Evolutionary conservation across 1,140 invertebrate genomes (phyloP), one percentile per base, ranked within the genome.

Genomic region (Reticulitermes speratus): DNA sequence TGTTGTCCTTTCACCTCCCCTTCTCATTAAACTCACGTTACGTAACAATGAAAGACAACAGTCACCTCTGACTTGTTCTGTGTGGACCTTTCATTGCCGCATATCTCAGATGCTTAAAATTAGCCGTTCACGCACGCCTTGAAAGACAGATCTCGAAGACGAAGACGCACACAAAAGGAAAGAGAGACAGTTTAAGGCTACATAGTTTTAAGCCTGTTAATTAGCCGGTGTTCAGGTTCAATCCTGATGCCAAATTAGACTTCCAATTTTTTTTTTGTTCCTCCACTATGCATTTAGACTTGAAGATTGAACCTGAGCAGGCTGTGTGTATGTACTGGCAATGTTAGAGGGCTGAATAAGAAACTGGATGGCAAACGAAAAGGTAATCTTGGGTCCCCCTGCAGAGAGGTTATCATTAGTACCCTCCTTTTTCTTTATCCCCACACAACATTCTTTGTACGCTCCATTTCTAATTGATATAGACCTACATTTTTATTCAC

Each of bases 161-260:
- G 65, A 75, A 48, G 45, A 48, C 9, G 45, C n/a, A 75, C n/a
- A 75, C 3, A 75, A 75, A 12, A 75, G 25, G 25, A 75, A 75
- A 8, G 12, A 75, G 11, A 75, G 11, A 30, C 6, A 75, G 25
- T 30, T 25, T 30, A 75, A 75, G 65, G 14, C 65, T 75, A 30
- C 65, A n/a, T 30, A 75, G 65, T 52, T 32, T 84, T 84, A 84
- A 52, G 83, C 83, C 83, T 55, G 83, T 84, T 84, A 84, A 84
- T 84, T 84, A 84, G 52, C 25, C 25, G 48, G 44, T n/a, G 83
- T 84, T 84, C 83, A 84, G 25, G 52, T 84, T n/a, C 83, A 16
- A 84, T 52, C 83, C 48, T 52, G 44, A 52, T 55, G 44, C 83
- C 59, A 84, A 84, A 84, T 84, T 84, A 84, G 83, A 52, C 83